Conservation (phyloP, 2,797 vertebrate genomes). For the Thalassophryne amazonica region DNA sequence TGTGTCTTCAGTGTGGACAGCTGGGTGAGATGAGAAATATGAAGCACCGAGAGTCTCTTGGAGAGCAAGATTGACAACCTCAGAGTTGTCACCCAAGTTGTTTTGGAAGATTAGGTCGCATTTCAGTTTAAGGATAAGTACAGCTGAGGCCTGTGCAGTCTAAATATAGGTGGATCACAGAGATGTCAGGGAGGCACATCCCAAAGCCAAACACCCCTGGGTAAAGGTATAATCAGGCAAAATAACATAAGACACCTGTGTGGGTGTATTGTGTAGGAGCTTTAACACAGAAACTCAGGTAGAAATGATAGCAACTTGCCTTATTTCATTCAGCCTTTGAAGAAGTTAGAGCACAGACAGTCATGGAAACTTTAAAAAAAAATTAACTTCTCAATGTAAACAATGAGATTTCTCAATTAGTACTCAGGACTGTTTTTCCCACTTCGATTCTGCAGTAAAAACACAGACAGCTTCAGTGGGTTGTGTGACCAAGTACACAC, state of each 20-base stretch:
- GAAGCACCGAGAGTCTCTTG: no score
- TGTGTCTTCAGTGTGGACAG: no score
- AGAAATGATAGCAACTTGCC: no score
- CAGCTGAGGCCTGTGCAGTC: not conserved
- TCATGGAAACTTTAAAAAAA: no score
- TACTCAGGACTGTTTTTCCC: slow-evolving; percentile 7
- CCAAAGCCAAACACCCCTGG: not conserved
- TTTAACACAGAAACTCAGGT: not conserved
- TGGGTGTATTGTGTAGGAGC: not conserved
- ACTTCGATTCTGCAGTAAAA: slow-evolving; percentile 15
- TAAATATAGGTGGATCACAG: not conserved
- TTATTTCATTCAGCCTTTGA: no score
- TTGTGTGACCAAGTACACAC: slow-evolving; percentile 21
- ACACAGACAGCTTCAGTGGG: not conserved
- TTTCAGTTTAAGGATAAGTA: not conserved
- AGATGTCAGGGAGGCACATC: slow-evolving; percentile 11
- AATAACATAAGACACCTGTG: not conserved
- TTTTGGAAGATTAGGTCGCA: not conserved
- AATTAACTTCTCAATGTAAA: no score
- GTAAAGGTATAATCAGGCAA: not conserved
- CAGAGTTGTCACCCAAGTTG: no score
- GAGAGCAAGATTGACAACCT: no score
- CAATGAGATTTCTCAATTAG: no score
- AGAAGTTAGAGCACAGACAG: no score
- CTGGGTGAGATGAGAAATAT: no score